Evolutionary conservation across 2,888 invertebrate genomes (phyloP).

Genomic region (Cremastinae sp.): DNA sequence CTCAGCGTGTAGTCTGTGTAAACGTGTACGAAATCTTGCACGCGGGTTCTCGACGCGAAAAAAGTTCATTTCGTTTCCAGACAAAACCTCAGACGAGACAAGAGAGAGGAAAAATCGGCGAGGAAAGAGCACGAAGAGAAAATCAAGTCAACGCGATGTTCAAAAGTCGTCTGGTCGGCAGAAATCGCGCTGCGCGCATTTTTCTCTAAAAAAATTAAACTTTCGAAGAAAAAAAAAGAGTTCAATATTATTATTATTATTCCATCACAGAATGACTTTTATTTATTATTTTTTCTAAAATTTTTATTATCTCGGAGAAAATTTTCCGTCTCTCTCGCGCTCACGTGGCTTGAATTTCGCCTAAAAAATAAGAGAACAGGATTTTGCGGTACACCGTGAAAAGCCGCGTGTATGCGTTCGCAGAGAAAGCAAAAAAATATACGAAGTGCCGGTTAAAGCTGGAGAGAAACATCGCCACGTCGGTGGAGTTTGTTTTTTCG

Average conservation of each 20-base stretch:
- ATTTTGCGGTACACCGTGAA: conserved; percentile 54
- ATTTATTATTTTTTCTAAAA: too few relatives aligned
- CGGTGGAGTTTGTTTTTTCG: conserved; percentile 65
- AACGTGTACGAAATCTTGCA: conserved; percentile 15
- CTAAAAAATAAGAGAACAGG: conserved; percentile 26
- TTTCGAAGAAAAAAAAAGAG: too few relatives aligned
- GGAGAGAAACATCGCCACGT: conserved; percentile 62
- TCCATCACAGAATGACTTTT: too few relatives aligned
- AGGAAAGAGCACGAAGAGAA: neutral
- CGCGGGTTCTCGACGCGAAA: neutral
- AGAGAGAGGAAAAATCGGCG: conserved; percentile 20
- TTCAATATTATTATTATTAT: too few relatives aligned
- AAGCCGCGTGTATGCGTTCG: conserved; percentile 33
- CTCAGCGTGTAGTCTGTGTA: neutral
- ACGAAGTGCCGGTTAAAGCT: conserved; percentile 63
- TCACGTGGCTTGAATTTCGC: too few relatives aligned
- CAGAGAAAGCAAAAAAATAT: conserved; percentile 66
- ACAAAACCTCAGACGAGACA: conserved; percentile 29
- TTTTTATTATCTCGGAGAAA: too few relatives aligned
- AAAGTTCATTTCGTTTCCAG: neutral
- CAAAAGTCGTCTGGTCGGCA: too few relatives aligned
- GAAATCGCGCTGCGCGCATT: too few relatives aligned
- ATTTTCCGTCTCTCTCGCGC: too few relatives aligned
- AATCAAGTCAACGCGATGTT: too few relatives aligned
- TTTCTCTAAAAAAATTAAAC: too few relatives aligned